Base-by-base conservation (phyloP, 64 coral and sea anemone genomes). In the Pocillopora verrucosa region DNA sequence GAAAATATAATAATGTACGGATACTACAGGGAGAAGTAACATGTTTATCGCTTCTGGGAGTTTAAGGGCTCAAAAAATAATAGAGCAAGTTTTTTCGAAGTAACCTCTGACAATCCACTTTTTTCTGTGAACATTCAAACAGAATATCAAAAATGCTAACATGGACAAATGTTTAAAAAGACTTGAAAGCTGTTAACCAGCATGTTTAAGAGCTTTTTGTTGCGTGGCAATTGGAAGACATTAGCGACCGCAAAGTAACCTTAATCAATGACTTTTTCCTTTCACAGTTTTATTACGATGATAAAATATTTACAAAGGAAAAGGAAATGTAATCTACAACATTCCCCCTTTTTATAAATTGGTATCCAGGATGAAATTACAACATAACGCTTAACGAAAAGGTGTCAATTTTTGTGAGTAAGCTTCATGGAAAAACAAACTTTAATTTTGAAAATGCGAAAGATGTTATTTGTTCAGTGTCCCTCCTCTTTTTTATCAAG, bases 391-490 rank as follows among this genome's bases (percentile, higher is more conserved):
- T n/a, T 57, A 65, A 13, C 11, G 60, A 56, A 84, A 72, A 72
- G n/a, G 64, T 72, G 82, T 70, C 82, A 84, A 12, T 25, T 79
- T 72, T 37, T n/a, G 56, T 24, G 17, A 84, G 45, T 84, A 56
- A 70, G 34, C 82, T 41, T 70, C 65, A 56, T 70, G 63, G 82
- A 72, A 84, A 70, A 84, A 69, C 64, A 72, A 84, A 84, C 82
- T 84, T 84, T 84, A 84, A 72, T 69, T 83, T 83, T 72, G 37
- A 65, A 84, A 84, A 84, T 51, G 82, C 56, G 63, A 38, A 72
- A 84, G 10, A 5, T 19, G 6, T 56, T 84, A 65, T 84, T 84
- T 84, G 37, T 56, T 84, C 82, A 84, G 82, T 22, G 64, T 63
- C 38, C 82, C 7, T 56, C 34, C 13, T 70, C 41, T 38, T 70